Evolutionary conservation across 2,888 invertebrate species (phyloP).

Genomic region (Erebia ligea): DNA sequence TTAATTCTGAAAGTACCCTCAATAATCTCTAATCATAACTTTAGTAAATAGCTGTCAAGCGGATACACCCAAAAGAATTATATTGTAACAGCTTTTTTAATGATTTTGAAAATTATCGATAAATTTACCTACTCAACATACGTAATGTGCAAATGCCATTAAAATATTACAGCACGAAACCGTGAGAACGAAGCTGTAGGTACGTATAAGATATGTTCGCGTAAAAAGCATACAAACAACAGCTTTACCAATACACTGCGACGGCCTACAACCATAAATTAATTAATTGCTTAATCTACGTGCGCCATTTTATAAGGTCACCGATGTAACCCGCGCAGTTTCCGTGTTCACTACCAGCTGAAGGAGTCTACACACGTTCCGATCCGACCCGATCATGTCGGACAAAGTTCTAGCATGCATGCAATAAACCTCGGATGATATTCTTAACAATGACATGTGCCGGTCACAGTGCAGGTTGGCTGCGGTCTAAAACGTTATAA

Average conservation of each 20-base stretch:
- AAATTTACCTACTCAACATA: neutral
- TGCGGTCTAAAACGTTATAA: no score
- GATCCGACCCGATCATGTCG: neutral
- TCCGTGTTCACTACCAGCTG: constrained; percentile 48
- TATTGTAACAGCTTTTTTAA: no score
- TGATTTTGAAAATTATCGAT: no score
- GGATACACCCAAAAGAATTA: no score
- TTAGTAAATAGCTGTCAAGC: no score
- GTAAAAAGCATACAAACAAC: constrained; percentile 15
- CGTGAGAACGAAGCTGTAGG: constrained; percentile 14
- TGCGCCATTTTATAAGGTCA: constrained; percentile 49
- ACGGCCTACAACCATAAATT: constrained; percentile 39
- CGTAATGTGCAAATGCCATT: neutral
- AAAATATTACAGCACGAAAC: neutral
- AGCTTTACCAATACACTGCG: constrained; percentile 20
- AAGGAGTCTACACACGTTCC: constrained; percentile 27
- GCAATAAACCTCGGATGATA: neutral
- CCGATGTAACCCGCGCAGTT: constrained; percentile 47
- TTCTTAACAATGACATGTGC: neutral
- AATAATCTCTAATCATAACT: no score
- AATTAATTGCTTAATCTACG: constrained; percentile 43
- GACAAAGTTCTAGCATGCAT: neutral
- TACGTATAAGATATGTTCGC: neutral
- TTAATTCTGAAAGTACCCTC: no score
- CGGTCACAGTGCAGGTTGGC: no score